Conservation (phyloP, 2,797 vertebrate species). For the Centropyge bicolor region DNA sequence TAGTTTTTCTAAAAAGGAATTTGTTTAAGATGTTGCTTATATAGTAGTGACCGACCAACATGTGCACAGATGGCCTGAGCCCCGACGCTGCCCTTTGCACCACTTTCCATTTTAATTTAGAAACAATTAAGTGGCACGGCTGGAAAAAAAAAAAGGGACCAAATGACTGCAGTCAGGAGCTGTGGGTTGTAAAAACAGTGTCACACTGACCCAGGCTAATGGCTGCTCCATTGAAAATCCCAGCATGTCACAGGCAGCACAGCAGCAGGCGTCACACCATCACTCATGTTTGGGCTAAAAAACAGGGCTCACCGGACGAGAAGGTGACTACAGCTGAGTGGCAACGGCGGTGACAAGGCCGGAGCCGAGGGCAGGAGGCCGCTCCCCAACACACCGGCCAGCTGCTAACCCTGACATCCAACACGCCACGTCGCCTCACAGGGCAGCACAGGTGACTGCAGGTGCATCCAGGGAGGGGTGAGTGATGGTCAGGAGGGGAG, state of each 20-base stretch:
- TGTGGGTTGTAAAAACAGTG: constrained; percentile 3
- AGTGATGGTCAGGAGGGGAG: constrained; percentile 57
- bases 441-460: constrained; percentile 58
- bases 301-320: constrained; percentile 19
- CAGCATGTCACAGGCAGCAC: constrained; percentile 36
- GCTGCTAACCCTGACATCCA: constrained; percentile 56
- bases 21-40: neutral
- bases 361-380: constrained; percentile 36
- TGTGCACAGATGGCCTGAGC: constrained; percentile 22
- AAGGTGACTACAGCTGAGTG: constrained; percentile 54
- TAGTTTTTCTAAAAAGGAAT: neutral
- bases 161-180: constrained; percentile 16
- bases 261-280: constrained; percentile 50
- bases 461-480: constrained; percentile 47
- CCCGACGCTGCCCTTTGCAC: neutral
- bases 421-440: constrained; percentile 23
- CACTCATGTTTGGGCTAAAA: constrained; percentile 45
- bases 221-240: constrained; percentile 25
- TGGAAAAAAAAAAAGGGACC: neutral
- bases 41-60: neutral
- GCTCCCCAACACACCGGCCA: constrained; percentile 19
- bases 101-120: constrained; percentile 18
- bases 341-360: constrained; percentile 44
- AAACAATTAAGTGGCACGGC: neutral
- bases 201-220: constrained; percentile 22